Evolutionary conservation across 2,888 invertebrate species (phyloP).

Genomic region (Acanthosepion lycidas): DNA sequence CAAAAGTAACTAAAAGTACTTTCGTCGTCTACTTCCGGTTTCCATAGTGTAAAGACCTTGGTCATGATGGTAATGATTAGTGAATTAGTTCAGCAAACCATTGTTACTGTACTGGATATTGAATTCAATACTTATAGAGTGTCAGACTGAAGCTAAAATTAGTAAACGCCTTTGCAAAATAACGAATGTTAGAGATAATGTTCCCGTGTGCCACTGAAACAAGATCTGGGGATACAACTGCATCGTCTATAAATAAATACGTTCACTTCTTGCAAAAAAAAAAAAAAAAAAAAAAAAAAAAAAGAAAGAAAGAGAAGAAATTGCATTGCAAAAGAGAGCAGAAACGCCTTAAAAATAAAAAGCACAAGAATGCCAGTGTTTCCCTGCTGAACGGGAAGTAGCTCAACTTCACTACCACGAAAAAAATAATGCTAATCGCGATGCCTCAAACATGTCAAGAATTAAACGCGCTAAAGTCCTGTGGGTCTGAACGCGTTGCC

Average conservation of each 20-base stretch:
- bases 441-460: background rate
- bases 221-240: background rate
- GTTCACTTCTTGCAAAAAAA: background rate
- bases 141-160: too few species aligned
- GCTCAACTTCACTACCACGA: background rate
- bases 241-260: background rate
- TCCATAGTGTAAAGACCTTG: too few species aligned
- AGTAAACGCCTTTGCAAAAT: too few species aligned
- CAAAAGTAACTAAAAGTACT: too few species aligned
- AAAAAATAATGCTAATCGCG: background rate
- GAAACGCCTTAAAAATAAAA: background rate
- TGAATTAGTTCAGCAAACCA: too few species aligned
- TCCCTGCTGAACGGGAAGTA: background rate
- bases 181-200: too few species aligned
- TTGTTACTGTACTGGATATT: too few species aligned
- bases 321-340: background rate
- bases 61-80: too few species aligned
- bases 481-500: background rate
- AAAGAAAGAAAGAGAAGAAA: background rate
- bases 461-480: background rate
- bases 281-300: background rate
- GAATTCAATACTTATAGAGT: too few species aligned
- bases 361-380: background rate
- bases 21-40: too few species aligned
- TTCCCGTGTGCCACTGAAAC: background rate